Evolutionary conservation across 2,888 invertebrate genomes (phyloP).

Genomic region (Argynnis bischoffii): DNA sequence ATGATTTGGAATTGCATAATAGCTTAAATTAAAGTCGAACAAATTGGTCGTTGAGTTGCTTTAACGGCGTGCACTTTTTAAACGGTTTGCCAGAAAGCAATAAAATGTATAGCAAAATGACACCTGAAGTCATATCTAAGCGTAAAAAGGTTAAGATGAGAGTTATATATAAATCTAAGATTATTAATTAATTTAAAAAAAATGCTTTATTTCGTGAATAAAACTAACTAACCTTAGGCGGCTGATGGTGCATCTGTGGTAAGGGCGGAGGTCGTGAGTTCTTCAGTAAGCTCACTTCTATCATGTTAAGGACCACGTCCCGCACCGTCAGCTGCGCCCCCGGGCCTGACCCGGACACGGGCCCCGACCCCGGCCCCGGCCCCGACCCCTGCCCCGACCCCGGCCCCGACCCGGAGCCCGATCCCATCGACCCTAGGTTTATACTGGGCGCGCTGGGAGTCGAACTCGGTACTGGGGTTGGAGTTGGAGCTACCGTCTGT

Average conservation of each 20-base stretch:
- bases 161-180: too few relatives aligned
- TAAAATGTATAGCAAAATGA: too few relatives aligned
- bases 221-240: conserved; percentile 36
- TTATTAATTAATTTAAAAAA: too few relatives aligned
- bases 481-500: conserved; percentile 20
- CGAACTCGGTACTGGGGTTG: conserved; percentile 13
- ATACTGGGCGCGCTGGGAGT: conserved; percentile 28
- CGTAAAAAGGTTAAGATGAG: too few relatives aligned
- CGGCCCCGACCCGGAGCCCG: conserved; percentile 47
- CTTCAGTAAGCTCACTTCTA: conserved; percentile 90
- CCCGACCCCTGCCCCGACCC: conserved; percentile 43
- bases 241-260: conserved; percentile 38
- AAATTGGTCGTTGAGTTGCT: too few relatives aligned
- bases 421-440: conserved; percentile 69
- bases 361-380: conserved; percentile 41
- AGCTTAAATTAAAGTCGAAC: too few relatives aligned
- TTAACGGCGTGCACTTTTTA: too few relatives aligned
- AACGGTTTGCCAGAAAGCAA: too few relatives aligned
- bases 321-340: conserved; percentile 87
- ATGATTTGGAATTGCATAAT: too few relatives aligned
- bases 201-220: neutral
- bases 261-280: conserved; percentile 72
- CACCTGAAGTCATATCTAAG: too few relatives aligned
- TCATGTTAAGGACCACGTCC: conserved; percentile 91
- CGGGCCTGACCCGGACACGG: conserved; percentile 46